Conservation (phyloP, 2,888 invertebrate genomes). For the Himalopsyche kuldschensis region DNA sequence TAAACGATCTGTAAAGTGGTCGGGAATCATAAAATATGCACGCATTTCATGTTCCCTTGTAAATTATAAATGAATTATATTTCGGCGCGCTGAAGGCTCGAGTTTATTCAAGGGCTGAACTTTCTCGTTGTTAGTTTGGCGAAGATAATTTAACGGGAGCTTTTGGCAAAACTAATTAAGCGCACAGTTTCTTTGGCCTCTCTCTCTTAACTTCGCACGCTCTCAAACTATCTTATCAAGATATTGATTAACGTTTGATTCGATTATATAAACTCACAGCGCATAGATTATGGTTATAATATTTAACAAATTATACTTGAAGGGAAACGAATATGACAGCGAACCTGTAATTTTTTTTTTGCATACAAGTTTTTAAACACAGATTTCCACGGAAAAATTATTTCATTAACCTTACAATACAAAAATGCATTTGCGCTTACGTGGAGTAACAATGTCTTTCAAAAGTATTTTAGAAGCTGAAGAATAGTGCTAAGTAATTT, state of each 20-base stretch:
- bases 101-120: neutral
- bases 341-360: no score
- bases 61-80: neutral
- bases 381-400: no score
- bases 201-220: neutral
- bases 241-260: neutral
- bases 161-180: neutral
- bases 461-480: no score
- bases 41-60: neutral
- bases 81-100: neutral
- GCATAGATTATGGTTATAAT: no score
- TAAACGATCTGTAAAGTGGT: neutral
- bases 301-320: no score
- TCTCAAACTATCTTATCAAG: neutral
- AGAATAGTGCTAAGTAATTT: no score
- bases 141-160: neutral
- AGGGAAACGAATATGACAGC: no score
- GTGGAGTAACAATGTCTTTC: no score
- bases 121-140: neutral
- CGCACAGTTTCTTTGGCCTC: neutral
- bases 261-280: neutral
- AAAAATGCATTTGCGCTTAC: no score
- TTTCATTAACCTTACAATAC: no score
- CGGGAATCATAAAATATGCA: neutral
- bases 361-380: no score